These are phyloP conservation scores for Pachliopta kotzebuea DNA, from an alignment of 2,888 invertebrate species.

Conservation along the genomic window DNA sequence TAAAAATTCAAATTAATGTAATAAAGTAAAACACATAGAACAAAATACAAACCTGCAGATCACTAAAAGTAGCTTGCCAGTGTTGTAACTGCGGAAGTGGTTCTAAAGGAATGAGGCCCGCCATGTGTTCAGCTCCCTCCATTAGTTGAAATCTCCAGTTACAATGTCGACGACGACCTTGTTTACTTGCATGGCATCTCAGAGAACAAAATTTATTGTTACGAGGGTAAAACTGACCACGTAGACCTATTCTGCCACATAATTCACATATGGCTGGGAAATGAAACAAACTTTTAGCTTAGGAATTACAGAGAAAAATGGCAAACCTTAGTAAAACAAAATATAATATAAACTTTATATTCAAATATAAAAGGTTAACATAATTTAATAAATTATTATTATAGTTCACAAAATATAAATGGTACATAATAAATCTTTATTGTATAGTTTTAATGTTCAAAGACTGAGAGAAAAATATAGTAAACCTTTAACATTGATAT, in stretches of 20 bases:
- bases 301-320: too few relatives aligned
- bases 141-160: slow-evolving; percentile 71
- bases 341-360: too few relatives aligned
- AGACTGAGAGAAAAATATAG: too few relatives aligned
- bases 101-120: slow-evolving; percentile 71
- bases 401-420: too few relatives aligned
- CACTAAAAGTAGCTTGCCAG: slow-evolving; percentile 66
- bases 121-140: slow-evolving; percentile 74
- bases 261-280: slow-evolving; percentile 69
- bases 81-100: slow-evolving; percentile 73
- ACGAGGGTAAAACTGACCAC: slow-evolving; percentile 61
- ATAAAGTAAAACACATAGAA: background rate
- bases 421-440: too few relatives aligned
- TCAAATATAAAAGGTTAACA: too few relatives aligned
- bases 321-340: too few relatives aligned
- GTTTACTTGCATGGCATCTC: slow-evolving; percentile 58
- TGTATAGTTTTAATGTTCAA: too few relatives aligned
- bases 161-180: slow-evolving; percentile 48
- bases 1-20: background rate
- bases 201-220: slow-evolving; percentile 70
- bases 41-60: slow-evolving; percentile 56
- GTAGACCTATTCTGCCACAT: slow-evolving; percentile 67
- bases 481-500: too few relatives aligned
- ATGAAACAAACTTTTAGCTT: background rate
- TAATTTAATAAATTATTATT: too few relatives aligned